These are phyloP conservation scores for Danionella dracula DNA, from an alignment of 2,797 vertebrate genomes.

Conservation along the genomic window DNA sequence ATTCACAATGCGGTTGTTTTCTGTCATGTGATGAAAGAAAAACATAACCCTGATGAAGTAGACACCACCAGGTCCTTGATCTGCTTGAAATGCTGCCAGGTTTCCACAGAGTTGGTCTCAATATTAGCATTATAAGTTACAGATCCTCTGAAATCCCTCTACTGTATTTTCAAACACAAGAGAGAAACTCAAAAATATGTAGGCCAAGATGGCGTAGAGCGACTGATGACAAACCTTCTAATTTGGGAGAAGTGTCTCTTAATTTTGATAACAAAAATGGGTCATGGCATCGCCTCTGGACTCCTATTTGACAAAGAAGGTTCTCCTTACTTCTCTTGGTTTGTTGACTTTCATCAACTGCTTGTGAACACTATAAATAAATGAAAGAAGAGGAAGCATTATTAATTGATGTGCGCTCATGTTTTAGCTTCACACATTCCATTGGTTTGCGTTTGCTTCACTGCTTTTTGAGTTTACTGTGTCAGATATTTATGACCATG, in stretches of 20 bases:
- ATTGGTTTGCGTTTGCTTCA: not conserved
- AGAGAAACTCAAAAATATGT: no score
- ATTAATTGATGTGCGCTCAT: slow-evolving; percentile 31
- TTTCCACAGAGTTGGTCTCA: not conserved
- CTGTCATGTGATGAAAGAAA: not conserved
- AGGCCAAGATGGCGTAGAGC: no score
- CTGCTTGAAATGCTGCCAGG: slow-evolving; percentile 4
- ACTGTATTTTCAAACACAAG: no score
- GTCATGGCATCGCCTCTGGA: slow-evolving; percentile 27
- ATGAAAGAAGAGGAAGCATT: slow-evolving; percentile 24
- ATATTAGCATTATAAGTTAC: no score
- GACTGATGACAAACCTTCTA: no score
- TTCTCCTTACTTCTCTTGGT: not conserved
- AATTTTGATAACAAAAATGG: slow-evolving; percentile 27
- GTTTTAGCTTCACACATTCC: not conserved
- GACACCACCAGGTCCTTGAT: not conserved
- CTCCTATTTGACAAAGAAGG: slow-evolving; percentile 29
- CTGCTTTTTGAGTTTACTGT: slow-evolving; percentile 4
- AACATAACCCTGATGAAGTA: slow-evolving; percentile 8
- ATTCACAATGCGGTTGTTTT: not conserved
- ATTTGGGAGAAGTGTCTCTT: not conserved
- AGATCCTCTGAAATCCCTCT: no score
- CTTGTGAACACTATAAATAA: slow-evolving; percentile 40
- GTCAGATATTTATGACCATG: slow-evolving; percentile 10
- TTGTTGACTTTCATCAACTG: not conserved